Percentiles rank a stretch among this genome's conserved stretches.
phyloP scores from a whole-genome alignment of 2,888 invertebrate species.

The Girardia tigrina region DNA sequence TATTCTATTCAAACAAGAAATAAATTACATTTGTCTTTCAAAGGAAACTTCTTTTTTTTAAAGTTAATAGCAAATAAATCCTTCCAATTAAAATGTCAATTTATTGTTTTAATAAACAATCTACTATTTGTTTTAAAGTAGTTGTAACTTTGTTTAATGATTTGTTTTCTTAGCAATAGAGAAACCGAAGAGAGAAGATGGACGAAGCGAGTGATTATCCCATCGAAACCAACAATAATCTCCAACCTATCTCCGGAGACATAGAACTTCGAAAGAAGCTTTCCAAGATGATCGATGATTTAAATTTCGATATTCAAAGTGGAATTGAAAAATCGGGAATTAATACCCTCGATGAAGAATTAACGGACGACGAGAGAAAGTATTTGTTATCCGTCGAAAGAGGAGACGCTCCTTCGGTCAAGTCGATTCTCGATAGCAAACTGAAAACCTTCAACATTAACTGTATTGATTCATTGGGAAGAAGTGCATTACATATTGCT shows the following conservation, averaged over 20 bases:
- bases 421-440: conserved; percentile 40
- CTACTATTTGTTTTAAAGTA: too few relatives aligned
- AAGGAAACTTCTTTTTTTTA: too few relatives aligned
- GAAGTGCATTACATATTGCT: conserved; percentile 72
- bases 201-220: too few relatives aligned
- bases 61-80: too few relatives aligned
- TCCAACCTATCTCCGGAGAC: neutral
- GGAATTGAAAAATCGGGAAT: neutral
- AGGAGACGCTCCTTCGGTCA: conserved; percentile 33
- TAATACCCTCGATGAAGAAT: neutral
- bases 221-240: too few relatives aligned
- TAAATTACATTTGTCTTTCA: too few relatives aligned
- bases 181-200: too few relatives aligned
- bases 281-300: neutral
- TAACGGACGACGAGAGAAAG: conserved; percentile 27
- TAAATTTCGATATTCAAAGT: neutral
- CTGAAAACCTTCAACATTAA: conserved; percentile 60
- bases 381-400: conserved; percentile 32
- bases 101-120: too few relatives aligned
- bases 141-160: too few relatives aligned
- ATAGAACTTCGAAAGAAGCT: neutral
- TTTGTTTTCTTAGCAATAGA: too few relatives aligned
- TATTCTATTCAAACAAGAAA: too few relatives aligned
- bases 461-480: conserved; percentile 79
- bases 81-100: too few relatives aligned